Conservation (phyloP, 2,888 invertebrate species). For the Orchestes rusci region DNA sequence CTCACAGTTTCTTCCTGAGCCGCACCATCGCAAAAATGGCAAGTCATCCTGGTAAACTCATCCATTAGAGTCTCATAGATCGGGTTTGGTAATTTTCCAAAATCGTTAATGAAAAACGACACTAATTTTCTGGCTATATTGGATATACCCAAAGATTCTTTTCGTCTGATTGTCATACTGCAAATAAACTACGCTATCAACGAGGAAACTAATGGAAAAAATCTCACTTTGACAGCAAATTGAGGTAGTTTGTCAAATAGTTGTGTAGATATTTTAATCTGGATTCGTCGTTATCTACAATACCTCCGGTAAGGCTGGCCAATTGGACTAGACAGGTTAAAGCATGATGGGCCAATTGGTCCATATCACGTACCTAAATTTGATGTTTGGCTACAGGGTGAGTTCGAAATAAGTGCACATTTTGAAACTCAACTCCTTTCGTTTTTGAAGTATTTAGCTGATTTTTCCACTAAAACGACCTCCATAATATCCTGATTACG, state of each 20-base stretch:
- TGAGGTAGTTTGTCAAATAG: constrained; percentile 55
- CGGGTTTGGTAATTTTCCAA: constrained; percentile 45
- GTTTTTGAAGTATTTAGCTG: too few species aligned
- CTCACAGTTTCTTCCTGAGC: constrained; percentile 59
- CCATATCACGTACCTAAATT: constrained; percentile 45
- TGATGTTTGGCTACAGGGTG: too few species aligned
- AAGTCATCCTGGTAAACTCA: constrained; percentile 56
- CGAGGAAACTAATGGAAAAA: not conserved
- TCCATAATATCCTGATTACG: too few species aligned
- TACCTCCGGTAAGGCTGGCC: constrained; percentile 58
- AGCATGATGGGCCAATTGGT: constrained; percentile 68
- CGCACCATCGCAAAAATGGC: constrained; percentile 56
- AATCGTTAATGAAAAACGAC: constrained; percentile 50
- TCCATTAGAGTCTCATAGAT: constrained; percentile 52
- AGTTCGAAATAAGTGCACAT: too few species aligned
- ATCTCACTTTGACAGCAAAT: constrained; percentile 51
- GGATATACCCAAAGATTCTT: constrained; percentile 62
- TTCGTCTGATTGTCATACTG: constrained; percentile 54
- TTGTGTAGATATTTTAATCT: constrained; percentile 51
- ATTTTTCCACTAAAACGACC: too few species aligned
- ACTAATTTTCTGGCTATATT: constrained; percentile 58
- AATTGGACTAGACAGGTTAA: constrained; percentile 78
- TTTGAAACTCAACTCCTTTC: not conserved
- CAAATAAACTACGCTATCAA: constrained; percentile 18
- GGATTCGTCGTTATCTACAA: constrained; percentile 44